Conservation (phyloP, 1,140 invertebrate species). For the Conus betulinus region DNA sequence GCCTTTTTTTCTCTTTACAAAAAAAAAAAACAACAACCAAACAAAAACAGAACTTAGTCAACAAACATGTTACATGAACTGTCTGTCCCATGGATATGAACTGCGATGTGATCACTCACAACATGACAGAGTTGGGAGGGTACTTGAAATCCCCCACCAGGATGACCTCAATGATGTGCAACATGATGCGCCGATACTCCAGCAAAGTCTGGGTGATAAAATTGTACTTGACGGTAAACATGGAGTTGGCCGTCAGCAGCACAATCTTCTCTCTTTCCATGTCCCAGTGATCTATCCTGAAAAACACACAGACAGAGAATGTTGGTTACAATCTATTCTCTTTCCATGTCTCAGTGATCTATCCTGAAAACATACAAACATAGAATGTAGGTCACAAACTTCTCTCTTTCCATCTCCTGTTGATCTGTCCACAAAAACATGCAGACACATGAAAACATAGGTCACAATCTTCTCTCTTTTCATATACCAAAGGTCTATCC, state of each 20-base stretch:
- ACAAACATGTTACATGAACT: too few species aligned
- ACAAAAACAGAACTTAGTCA: too few species aligned
- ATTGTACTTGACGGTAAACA: constrained; percentile 88
- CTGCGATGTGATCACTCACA: constrained; percentile 81
- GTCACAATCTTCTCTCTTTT: constrained; percentile 76
- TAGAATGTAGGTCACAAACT: too few species aligned
- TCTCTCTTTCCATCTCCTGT: too few species aligned
- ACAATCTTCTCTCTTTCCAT: constrained; percentile 79
- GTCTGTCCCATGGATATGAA: too few species aligned
- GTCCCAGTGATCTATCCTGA: constrained; percentile 88
- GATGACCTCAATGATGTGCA: constrained; percentile 83
- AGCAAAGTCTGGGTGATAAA: constrained; percentile 86
- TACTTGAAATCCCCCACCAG: constrained; percentile 86
- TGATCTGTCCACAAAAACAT: too few species aligned
- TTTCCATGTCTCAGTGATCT: constrained; percentile 11
- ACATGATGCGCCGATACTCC: constrained; percentile 82
- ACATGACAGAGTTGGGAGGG: constrained; percentile 85
- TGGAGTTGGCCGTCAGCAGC: constrained; percentile 78
- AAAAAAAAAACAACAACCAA: too few species aligned
- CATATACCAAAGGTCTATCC: constrained; percentile 90
- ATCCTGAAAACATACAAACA: constrained; percentile 76
- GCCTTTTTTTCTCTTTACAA: too few species aligned
- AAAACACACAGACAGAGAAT: neutral
- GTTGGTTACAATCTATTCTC: too few species aligned
- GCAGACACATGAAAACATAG: too few species aligned